Conservation (phyloP, 2,113 vertebrate species). For the Pagrus major region DNA sequence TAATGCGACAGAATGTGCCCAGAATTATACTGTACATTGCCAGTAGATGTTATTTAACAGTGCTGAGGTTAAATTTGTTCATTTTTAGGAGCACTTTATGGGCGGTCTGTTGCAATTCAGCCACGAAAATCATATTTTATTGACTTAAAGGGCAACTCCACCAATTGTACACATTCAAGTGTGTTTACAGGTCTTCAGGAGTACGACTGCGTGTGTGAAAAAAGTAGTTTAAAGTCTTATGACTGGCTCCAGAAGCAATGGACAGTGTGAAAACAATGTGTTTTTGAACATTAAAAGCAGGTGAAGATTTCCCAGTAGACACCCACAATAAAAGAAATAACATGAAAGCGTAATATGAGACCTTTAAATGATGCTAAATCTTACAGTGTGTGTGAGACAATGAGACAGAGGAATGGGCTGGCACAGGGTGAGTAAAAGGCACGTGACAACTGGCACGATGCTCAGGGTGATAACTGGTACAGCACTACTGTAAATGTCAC, state of each 20-base stretch:
- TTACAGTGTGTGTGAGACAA: background rate
- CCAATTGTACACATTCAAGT: too few relatives aligned
- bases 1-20: slow-evolving; percentile 6
- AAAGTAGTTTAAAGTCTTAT: too few relatives aligned
- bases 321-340: too few relatives aligned
- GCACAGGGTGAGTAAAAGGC: background rate
- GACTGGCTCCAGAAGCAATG: too few relatives aligned
- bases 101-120: background rate
- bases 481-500: slow-evolving; percentile 68
- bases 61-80: background rate
- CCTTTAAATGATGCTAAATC: background rate
- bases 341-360: too few relatives aligned
- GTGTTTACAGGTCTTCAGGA: too few relatives aligned
- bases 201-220: too few relatives aligned
- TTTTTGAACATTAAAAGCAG: too few relatives aligned
- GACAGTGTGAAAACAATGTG: too few relatives aligned
- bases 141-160: too few relatives aligned
- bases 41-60: background rate
- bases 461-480: slow-evolving; percentile 34
- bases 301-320: too few relatives aligned
- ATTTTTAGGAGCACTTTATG: too few relatives aligned
- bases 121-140: background rate
- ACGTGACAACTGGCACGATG: slow-evolving; percentile 26
- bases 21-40: background rate
- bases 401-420: slow-evolving; percentile 16